Evolutionary conservation across 2,113 vertebrate species (phyloP).

Genomic region (Urocynchramus pylzowi): DNA sequence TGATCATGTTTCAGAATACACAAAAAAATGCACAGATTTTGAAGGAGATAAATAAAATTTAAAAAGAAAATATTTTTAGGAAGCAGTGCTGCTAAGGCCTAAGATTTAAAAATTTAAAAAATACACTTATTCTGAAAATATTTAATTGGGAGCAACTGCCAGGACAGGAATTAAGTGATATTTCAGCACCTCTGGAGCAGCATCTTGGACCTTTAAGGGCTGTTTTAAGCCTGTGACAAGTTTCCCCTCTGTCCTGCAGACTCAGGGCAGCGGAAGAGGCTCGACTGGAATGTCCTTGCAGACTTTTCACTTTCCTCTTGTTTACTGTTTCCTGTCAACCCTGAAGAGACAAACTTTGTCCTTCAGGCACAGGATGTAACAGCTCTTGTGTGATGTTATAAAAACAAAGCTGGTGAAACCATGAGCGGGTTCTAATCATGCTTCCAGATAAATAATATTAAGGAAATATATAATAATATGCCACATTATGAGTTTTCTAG

Average conservation of each 20-base stretch:
- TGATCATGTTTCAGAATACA: neutral
- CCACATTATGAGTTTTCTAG: neutral
- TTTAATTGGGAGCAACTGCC: neutral
- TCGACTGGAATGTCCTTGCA: neutral
- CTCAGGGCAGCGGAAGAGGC: neutral
- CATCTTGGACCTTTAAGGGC: neutral
- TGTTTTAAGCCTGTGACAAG: neutral
- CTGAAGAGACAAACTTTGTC: neutral
- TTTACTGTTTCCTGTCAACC: neutral
- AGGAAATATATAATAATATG: neutral
- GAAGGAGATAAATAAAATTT: neutral
- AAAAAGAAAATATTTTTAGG: neutral
- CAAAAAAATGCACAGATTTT: neutral
- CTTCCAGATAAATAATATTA: neutral
- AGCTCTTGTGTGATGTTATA: neutral
- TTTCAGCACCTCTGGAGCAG: neutral
- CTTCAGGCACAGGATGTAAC: neutral
- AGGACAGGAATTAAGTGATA: neutral
- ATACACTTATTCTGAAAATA: neutral
- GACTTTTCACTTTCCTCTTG: neutral
- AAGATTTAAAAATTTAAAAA: neutral
- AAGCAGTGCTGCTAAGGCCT: neutral
- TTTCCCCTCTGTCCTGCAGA: neutral
- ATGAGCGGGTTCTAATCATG: fast-evolving
- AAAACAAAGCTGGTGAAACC: neutral